A percentile compares a stretch with the other conserved stretches of the same genome.
Conservation (phyloP, 2,113 vertebrate species). For the Symphodus melops region DNA sequence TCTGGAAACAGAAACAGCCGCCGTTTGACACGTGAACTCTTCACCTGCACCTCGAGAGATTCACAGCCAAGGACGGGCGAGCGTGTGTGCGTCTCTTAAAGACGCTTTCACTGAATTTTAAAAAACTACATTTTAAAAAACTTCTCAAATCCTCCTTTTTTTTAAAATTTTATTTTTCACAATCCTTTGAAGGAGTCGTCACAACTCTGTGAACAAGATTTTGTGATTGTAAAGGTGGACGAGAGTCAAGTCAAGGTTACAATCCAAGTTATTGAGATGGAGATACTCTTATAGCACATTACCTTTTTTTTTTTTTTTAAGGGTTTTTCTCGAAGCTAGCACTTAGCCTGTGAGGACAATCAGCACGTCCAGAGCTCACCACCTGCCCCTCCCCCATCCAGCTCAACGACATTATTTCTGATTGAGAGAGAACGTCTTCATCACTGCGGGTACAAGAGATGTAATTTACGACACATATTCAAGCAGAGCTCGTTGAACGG, state of each 20-base stretch:
- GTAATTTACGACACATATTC: neutral
- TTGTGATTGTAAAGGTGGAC: too few species aligned
- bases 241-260: too few species aligned
- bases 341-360: neutral
- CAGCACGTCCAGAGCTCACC: neutral
- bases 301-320: too few species aligned
- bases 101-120: too few species aligned
- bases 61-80: constrained; percentile 10
- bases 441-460: neutral
- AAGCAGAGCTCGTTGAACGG: neutral
- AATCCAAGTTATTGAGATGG: too few species aligned
- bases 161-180: too few species aligned
- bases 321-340: neutral
- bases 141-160: too few species aligned
- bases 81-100: constrained; percentile 10
- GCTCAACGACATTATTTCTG: neutral
- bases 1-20: neutral
- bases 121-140: too few species aligned
- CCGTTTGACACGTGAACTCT: constrained; percentile 45
- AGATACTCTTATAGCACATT: too few species aligned
- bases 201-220: too few species aligned
- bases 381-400: neutral
- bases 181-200: too few species aligned
- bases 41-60: constrained; percentile 31
- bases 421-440: constrained; percentile 2